Evolutionary conservation across 2,797 vertebrate genomes (phyloP).

Genomic region (Xenentodon cancila): DNA sequence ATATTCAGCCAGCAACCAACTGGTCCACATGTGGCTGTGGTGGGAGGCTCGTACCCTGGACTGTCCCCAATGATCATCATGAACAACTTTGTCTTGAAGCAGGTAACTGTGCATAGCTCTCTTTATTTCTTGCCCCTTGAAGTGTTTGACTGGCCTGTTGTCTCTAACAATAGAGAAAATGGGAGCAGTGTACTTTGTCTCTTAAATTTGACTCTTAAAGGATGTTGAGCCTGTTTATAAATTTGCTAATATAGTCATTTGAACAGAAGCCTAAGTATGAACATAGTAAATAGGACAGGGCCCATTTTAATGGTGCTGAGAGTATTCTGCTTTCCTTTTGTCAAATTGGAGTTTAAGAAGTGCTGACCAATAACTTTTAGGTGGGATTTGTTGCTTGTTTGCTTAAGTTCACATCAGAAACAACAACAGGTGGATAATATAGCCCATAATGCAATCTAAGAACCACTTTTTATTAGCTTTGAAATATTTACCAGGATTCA

Average conservation of each 20-base stretch:
- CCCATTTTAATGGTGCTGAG: neutral
- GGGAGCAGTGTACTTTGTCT: neutral
- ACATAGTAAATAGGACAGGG: neutral
- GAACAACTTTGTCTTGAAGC: constrained; percentile 91
- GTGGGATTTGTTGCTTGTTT: too few species aligned
- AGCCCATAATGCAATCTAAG: neutral
- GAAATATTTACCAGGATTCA: neutral
- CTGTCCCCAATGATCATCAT: constrained; percentile 90
- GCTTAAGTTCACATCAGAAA: neutral
- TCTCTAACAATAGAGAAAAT: neutral
- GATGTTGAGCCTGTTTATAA: neutral
- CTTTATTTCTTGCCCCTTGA: constrained; percentile 6
- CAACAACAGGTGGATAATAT: neutral
- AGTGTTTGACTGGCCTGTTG: neutral
- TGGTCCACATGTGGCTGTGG: constrained; percentile 71
- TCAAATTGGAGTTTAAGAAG: too few species aligned
- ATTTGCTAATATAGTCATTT: too few species aligned
- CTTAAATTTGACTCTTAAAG: neutral
- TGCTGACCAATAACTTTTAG: neutral
- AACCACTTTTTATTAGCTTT: neutral
- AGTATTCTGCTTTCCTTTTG: neutral
- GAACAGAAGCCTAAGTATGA: neutral
- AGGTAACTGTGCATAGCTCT: constrained; percentile 75
- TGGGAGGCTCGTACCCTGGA: constrained; percentile 77
- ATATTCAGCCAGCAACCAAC: constrained; percentile 70